phyloP scores from a whole-genome alignment of 1,140 invertebrate species.

The Drosophila takahashii region DNA sequence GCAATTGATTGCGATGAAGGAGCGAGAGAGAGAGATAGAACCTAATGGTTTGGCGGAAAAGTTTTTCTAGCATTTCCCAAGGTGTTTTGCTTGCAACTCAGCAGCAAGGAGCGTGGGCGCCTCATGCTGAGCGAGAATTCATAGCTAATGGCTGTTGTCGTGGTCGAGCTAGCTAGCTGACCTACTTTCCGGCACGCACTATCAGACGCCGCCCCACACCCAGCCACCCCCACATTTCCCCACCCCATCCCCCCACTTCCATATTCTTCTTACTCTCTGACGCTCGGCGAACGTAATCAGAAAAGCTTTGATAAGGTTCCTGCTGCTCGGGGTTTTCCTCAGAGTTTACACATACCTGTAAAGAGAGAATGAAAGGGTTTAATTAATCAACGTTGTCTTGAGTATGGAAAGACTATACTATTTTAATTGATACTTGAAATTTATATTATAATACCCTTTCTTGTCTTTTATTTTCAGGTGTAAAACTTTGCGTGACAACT shows the following conservation, averaged over 20 bases:
- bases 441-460: constrained; percentile 3
- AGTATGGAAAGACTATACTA: no score
- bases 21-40: background rate
- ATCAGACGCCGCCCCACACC: constrained; percentile 19
- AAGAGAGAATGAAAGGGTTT: constrained; percentile 25
- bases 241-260: background rate
- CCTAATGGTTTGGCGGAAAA: background rate
- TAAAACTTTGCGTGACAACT: constrained; percentile 31
- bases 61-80: constrained; percentile 1
- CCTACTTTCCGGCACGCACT: constrained; percentile 52
- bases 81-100: constrained; percentile 19
- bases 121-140: constrained; percentile 21
- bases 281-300: constrained; percentile 33
- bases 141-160: constrained; percentile 31
- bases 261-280: constrained; percentile 55
- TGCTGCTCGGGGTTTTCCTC: constrained; percentile 8
- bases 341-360: constrained; percentile 43
- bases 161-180: constrained; percentile 38
- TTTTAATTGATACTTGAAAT: background rate
- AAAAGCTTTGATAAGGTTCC: constrained; percentile 34
- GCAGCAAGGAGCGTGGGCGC: background rate
- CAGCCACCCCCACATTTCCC: constrained; percentile 6
- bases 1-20: background rate
- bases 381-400: constrained; percentile 4
- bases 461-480: background rate